Base-by-base conservation (phyloP, 2,797 vertebrate species). In the Pipistrellus pipistrellus region DNA sequence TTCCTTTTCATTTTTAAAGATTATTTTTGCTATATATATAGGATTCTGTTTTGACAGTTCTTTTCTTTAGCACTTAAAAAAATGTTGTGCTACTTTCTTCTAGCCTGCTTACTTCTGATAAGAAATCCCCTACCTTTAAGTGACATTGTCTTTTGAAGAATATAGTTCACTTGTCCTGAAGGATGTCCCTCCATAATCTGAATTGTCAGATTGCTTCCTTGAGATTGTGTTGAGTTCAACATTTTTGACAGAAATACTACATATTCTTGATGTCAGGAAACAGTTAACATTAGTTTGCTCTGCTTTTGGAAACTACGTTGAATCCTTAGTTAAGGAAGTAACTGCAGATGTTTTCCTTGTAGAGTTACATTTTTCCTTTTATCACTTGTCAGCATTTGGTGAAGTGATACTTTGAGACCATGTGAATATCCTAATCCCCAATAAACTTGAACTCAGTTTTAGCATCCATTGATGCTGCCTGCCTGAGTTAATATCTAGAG, bases 1-100 rank as follows among this genome's bases (percentile, higher is more conserved):
- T 62, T 90, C 48, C 46, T 17, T 78, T 91, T 95, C 21, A 69
- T 64, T 85, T 89, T 93, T 75, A 93, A 68, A 78, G 64, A 18
- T 82, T 53, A 57, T 91, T 83, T 92, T 94, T 80, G 69, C 68
- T 88, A 25, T 12, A 32, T 12, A 32, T 72, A 62, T 14, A 53
- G 69, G 75, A 77, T 89, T 90, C 53, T 62, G 10, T 59, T 73
- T 95, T 57, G 21, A 69, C 20, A 53, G 48, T 91, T 88, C 46
- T 80, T 84, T 78, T 57, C 41, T 78, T 87, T 75, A 83, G 15
- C 46, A 46, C 59, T 57, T 92, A 21, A 75, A 94, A 91, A 91
- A 80, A 83, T 86, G 12, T 55, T 64, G 15, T 41, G 62, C 32
- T 46, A 27, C 20, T 90, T 92, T 92, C 41, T 94, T 81, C 23